Base-by-base conservation (phyloP, 2,113 vertebrate species). In the Pseudorasbora parva region DNA sequence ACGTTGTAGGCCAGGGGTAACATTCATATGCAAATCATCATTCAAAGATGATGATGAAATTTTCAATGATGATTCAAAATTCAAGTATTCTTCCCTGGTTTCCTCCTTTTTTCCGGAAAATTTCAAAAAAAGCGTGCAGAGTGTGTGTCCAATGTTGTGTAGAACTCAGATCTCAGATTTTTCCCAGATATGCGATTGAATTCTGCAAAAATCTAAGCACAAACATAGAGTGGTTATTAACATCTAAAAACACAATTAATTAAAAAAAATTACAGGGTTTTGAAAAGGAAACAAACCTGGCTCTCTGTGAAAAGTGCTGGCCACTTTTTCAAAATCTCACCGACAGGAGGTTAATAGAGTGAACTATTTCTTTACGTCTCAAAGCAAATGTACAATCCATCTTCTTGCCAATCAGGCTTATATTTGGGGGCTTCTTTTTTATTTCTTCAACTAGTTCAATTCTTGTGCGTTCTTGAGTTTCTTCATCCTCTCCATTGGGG, bases 151-250 rank as follows among this genome's bases (percentile, higher is more conserved):
- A 30, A 30, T 30, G 30, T 3, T 30, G 30, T 3, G 3, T 30
- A 30, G 30, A 30, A 30, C 30, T 30, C 30, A 30, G 30, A 30
- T 30, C 30, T 30, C 30, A 30, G 3, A 30, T 30, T 30, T 30
- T 3, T 30, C 30, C 30, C 30, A 30, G 30, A 30, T 30, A 30
- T 30, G 30, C 3, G 30, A 30, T 30, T 30, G 30, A 30, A 30
- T 64, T 64, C 62, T 64, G 62, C 62, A 2, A 64, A 64, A 11
- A 64, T 30, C 62, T 64, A 64, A 64, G 60, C 60, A 64, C 23
- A 64, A 64, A 27, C 25, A 64, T 2, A 14, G 33, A 37, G 25
- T 47, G 25, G 23, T 64, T 4, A 23, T 25, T 64, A 27, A 64
- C 10, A 47, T 47, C 12, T 2, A 47, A 47, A 47, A 8, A 45